A percentile compares a stretch with the other conserved stretches of the same genome.
These are phyloP conservation scores for Motacilla tschutschensis DNA, from an alignment of 2,113 vertebrate species.

Conservation along the genomic window DNA sequence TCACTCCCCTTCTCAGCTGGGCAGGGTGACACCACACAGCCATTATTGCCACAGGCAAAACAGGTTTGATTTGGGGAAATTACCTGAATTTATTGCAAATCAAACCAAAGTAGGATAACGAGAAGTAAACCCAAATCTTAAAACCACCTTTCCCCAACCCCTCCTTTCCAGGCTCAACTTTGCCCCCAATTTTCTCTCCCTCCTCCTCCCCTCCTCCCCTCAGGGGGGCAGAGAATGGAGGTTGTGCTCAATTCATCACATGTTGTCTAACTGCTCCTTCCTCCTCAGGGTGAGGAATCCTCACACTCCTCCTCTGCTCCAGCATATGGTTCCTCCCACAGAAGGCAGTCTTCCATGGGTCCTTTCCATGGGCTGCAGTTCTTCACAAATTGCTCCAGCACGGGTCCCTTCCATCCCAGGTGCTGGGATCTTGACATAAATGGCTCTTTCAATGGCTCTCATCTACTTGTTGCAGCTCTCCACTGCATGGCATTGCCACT, in stretches of 20 bases:
- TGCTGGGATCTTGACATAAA: not conserved
- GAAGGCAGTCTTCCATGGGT: not conserved
- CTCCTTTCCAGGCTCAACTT: not conserved
- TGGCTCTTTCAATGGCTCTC: not conserved
- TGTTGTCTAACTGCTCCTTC: not conserved
- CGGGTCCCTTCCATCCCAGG: not conserved
- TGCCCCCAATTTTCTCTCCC: not conserved
- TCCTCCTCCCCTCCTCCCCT: not conserved
- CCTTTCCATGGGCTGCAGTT: not conserved
- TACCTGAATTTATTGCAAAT: not conserved
- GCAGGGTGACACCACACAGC: not conserved
- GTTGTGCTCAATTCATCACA: not conserved
- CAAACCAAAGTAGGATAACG: not conserved
- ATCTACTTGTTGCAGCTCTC: not conserved
- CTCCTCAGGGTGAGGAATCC: not conserved
- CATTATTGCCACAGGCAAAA: accelerated
- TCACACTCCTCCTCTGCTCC: not conserved
- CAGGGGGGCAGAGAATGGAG: not conserved
- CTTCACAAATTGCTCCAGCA: not conserved
- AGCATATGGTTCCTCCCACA: not conserved
- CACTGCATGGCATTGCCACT: not conserved
- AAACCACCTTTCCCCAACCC: accelerated
- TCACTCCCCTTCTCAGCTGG: not conserved
- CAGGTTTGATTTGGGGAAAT: not conserved
- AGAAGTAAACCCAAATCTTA: not conserved